These are phyloP conservation scores for Pangasius djambal DNA, from an alignment of 2,797 vertebrate genomes.

Conservation along the genomic window DNA sequence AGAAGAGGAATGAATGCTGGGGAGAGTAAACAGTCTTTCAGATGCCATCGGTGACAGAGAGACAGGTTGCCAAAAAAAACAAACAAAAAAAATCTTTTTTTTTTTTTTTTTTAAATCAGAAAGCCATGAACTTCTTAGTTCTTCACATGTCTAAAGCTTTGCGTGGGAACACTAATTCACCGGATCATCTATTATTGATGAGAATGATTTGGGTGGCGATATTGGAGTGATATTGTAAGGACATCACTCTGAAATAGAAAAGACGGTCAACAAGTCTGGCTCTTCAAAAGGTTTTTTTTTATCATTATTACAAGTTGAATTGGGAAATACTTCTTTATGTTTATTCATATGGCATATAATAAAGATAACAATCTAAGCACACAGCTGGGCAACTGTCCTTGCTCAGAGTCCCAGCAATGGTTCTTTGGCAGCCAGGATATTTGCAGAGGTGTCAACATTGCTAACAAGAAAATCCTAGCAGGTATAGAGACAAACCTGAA, in stretches of 20 bases:
- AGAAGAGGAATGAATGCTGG: conserved; percentile 18
- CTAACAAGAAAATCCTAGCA: neutral
- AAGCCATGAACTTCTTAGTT: conserved; percentile 4
- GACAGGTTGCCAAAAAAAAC: conserved; percentile 3
- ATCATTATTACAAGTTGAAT: neutral
- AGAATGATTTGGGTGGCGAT: conserved; percentile 1
- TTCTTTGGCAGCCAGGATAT: neutral
- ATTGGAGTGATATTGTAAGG: neutral
- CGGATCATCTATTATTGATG: conserved; percentile 5
- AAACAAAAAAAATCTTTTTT: neutral
- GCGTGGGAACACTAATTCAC: neutral
- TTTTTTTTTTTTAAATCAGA: neutral
- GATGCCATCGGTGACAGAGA: conserved; percentile 30
- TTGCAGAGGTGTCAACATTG: neutral
- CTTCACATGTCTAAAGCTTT: neutral
- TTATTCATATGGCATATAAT: neutral
- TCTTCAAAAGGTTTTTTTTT: neutral
- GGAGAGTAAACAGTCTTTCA: conserved; percentile 38
- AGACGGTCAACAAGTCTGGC: neutral
- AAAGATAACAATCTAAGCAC: neutral
- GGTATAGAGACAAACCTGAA: neutral
- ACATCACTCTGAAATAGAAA: neutral
- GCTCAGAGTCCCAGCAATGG: neutral
- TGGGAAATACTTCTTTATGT: neutral
- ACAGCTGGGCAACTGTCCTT: neutral